Conservation (phyloP, 92 coral and sea anemone species). For the Parazoanthus atlanticus region DNA sequence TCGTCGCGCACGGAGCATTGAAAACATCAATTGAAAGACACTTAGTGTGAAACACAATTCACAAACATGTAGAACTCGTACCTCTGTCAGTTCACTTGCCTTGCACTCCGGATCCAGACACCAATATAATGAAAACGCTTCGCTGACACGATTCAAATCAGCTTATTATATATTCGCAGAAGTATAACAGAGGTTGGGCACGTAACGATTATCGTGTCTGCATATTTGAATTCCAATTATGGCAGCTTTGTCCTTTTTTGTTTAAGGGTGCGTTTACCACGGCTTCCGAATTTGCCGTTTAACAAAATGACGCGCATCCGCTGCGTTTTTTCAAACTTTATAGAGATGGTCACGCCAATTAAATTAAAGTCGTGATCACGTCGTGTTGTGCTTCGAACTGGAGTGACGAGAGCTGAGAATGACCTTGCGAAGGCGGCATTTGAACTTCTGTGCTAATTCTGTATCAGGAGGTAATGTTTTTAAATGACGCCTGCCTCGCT, state of each 20-base stretch:
- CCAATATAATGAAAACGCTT: background rate
- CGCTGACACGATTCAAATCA: background rate
- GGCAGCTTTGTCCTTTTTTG: slow-evolving; percentile 7
- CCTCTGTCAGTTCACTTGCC: background rate
- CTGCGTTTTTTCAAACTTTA: no score
- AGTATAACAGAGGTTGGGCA: background rate
- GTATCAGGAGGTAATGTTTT: background rate
- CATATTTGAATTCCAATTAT: background rate
- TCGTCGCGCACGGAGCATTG: background rate
- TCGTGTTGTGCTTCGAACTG: background rate
- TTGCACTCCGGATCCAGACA: background rate
- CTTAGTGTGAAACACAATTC: background rate
- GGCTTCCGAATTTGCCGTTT: background rate
- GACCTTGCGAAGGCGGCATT: background rate
- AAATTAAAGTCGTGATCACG: background rate
- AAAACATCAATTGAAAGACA: background rate
- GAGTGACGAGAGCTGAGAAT: background rate
- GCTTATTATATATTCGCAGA: background rate
- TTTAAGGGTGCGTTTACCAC: background rate
- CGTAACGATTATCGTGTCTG: background rate
- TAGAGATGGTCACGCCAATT: background rate
- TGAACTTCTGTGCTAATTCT: background rate
- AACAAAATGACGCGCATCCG: background rate
- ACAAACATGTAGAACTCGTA: background rate
- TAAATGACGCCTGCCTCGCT: background rate